Conservation (phyloP, 2,888 invertebrate genomes). For the Andrena trimmerana region DNA sequence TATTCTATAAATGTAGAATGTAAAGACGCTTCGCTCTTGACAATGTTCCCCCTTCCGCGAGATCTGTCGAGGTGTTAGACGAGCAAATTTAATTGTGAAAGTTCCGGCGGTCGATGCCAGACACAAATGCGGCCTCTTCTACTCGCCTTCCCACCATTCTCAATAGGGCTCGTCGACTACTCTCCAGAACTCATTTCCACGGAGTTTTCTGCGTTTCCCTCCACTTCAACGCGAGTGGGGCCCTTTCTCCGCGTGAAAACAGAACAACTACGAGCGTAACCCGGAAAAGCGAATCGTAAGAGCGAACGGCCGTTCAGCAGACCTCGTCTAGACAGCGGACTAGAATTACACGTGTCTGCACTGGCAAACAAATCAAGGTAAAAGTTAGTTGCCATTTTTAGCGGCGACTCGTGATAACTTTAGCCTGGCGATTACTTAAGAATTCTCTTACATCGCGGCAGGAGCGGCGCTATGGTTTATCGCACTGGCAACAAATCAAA, state of each 20-base stretch:
- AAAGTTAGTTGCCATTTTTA: conserved; percentile 1
- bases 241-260: neutral
- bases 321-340: neutral
- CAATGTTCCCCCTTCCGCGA: neutral
- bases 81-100: conserved; percentile 67
- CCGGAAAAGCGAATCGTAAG: neutral
- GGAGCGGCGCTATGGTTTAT: neutral
- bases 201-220: conserved; percentile 13
- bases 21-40: neutral
- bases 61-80: conserved; percentile 55
- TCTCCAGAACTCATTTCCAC: conserved; percentile 17
- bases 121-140: conserved; percentile 37
- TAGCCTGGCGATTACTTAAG: neutral
- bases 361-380: conserved; percentile 30
- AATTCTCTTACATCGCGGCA: neutral
- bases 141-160: conserved; percentile 30
- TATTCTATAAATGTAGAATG: neutral
- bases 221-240: neutral
- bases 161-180: conserved; percentile 25
- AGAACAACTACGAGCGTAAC: neutral
- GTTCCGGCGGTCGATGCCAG: conserved; percentile 39
- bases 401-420: conserved; percentile 9
- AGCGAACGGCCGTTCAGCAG: neutral
- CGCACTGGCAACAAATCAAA: conserved; percentile 47
- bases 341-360: neutral